phyloP scores from a whole-genome alignment of 30 jellyfish, hydroid and myxozoan species.

The Cassiopea xamachana region DNA sequence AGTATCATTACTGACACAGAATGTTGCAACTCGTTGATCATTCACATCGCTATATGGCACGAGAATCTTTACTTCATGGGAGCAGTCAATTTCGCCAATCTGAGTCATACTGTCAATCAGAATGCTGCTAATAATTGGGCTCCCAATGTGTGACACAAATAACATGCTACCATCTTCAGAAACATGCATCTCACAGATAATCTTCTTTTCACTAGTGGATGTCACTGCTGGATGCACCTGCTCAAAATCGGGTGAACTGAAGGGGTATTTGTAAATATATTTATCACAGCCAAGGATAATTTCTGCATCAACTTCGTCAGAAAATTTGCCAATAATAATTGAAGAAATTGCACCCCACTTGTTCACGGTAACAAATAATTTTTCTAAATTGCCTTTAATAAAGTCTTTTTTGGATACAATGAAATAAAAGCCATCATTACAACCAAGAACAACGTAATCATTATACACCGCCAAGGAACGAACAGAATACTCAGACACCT shows the following conservation, averaged over 20 bases:
- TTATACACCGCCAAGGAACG: constrained; percentile 62
- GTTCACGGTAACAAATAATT: constrained; percentile 24
- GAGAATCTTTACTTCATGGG: constrained; percentile 45
- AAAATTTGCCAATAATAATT: constrained; percentile 19
- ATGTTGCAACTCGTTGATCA: constrained; percentile 87
- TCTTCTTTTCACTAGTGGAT: constrained; percentile 35
- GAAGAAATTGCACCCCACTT: constrained; percentile 59
- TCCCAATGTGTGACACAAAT: constrained; percentile 61
- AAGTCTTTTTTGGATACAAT: constrained; percentile 63
- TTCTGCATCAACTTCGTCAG: background rate
- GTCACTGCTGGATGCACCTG: constrained; percentile 11
- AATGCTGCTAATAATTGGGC: constrained; percentile 44
- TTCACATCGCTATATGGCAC: constrained; percentile 53
- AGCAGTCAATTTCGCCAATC: constrained; percentile 60
- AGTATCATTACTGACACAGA: constrained; percentile 73
- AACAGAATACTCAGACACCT: constrained; percentile 51
- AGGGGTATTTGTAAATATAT: constrained; percentile 51
- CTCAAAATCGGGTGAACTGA: background rate
- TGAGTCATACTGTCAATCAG: constrained; percentile 17
- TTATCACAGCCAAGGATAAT: constrained; percentile 61
- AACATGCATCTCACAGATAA: constrained; percentile 45
- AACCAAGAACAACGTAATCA: constrained; percentile 74
- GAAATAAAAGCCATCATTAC: constrained; percentile 60
- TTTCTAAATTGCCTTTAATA: constrained; percentile 69
- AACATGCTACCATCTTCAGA: constrained; percentile 57